These are phyloP conservation scores for Hirtodrosophila alboralis DNA, from an alignment of 2,888 invertebrate species.

Conservation along the genomic window DNA sequence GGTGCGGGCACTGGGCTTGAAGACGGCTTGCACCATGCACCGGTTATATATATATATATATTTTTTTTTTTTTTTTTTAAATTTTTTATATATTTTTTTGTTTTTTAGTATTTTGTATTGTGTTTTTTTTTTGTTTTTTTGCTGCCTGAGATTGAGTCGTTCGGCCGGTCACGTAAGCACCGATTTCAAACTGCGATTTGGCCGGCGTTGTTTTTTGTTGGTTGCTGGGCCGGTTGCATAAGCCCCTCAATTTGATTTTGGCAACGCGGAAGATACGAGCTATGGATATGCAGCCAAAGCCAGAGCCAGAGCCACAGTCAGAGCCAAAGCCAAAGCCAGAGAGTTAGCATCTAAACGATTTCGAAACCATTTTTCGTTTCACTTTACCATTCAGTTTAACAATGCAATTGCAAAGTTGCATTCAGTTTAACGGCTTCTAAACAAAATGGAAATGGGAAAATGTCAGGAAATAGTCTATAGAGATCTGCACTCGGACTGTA, in stretches of 20 bases:
- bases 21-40: conserved; percentile 57
- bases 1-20: conserved; percentile 22
- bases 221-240: conserved; percentile 59
- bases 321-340: conserved; percentile 20
- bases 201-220: conserved; percentile 15
- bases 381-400: conserved; percentile 21
- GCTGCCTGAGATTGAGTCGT: conserved; percentile 56
- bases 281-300: conserved; percentile 20
- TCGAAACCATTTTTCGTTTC: conserved; percentile 41
- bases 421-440: conserved; percentile 25
- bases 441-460: conserved; percentile 11
- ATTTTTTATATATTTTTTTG: background rate
- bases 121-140: conserved; percentile 22
- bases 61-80: conserved; percentile 13
- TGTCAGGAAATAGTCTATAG: background rate
- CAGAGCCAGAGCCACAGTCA: background rate
- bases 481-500: conserved; percentile 4
- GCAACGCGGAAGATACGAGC: conserved; percentile 66
- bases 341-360: conserved; percentile 52
- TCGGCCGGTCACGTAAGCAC: conserved; percentile 70
- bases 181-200: conserved; percentile 56
- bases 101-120: background rate
- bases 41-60: conserved; percentile 24
- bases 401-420: conserved; percentile 30
- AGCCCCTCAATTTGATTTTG: conserved; percentile 67